Evolutionary conservation across 1,140 invertebrate species (phyloP).

Genomic region (Cherax destructor): DNA sequence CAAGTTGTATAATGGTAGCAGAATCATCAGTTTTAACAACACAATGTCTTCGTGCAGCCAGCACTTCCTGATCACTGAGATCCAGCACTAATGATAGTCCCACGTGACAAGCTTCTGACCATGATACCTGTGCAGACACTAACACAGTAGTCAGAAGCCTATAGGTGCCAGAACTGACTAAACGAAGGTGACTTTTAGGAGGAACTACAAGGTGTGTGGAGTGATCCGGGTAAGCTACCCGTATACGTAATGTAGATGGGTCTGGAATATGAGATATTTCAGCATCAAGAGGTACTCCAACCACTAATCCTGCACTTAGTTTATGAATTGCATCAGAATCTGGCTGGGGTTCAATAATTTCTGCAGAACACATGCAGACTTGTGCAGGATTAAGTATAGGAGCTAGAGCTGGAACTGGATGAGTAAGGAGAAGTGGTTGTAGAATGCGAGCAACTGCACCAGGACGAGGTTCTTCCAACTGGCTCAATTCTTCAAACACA

Average conservation of each 20-base stretch:
- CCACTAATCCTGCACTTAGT: conserved; percentile 93
- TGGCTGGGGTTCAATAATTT: conserved; percentile 89
- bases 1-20: conserved; percentile 85
- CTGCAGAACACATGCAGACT: conserved; percentile 86
- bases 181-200: conserved; percentile 79
- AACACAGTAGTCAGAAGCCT: conserved; percentile 89
- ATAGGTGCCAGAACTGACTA: conserved; percentile 77
- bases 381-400: conserved; percentile 76
- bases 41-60: conserved; percentile 74
- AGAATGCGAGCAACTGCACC: conserved; percentile 87
- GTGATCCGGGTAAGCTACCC: conserved; percentile 94
- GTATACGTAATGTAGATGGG: conserved; percentile 84
- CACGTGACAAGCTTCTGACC: conserved; percentile 84
- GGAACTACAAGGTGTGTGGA: conserved; percentile 89
- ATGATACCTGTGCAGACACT: conserved; percentile 86
- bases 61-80: conserved; percentile 81
- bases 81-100: conserved; percentile 89
- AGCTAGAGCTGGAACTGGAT: conserved; percentile 76
- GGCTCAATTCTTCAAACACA: conserved; percentile 86
- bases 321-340: conserved; percentile 91
- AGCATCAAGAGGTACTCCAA: conserved; percentile 89
- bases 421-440: conserved; percentile 83
- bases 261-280: conserved; percentile 88
- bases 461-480: conserved; percentile 89
- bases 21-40: conserved; percentile 79